Conservation (phyloP, 2,113 vertebrate genomes). For the Cervus canadensis region DNA sequence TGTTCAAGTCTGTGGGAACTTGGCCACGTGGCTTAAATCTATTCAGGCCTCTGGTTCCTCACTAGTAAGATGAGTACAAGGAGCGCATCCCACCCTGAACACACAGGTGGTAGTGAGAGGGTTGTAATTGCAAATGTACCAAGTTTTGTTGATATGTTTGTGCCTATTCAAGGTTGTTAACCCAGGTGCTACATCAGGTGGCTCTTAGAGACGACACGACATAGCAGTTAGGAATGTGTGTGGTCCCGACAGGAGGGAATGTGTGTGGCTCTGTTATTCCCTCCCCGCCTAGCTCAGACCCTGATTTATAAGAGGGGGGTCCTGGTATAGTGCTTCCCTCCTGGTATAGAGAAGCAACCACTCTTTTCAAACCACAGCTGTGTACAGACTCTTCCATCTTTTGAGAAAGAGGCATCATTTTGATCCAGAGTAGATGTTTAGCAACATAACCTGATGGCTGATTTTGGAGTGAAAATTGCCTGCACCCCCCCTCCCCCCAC, state of each 20-base stretch:
- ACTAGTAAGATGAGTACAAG: background rate
- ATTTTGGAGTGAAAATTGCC: background rate
- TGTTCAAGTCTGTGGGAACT: background rate
- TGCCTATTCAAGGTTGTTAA: background rate
- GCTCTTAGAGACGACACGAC: background rate
- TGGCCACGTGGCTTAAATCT: background rate
- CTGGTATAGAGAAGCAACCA: background rate
- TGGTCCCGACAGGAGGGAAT: background rate
- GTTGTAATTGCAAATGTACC: background rate
- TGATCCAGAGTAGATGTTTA: background rate
- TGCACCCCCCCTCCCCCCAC: too few relatives aligned
- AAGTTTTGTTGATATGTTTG: background rate
- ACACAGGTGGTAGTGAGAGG: background rate
- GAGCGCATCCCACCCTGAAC: background rate
- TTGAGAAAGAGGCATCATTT: background rate
- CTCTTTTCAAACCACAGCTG: background rate
- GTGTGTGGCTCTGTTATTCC: background rate
- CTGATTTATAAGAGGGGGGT: background rate
- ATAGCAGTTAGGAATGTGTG: rapidly evolving
- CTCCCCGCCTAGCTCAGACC: background rate
- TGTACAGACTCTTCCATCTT: background rate
- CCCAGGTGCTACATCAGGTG: background rate
- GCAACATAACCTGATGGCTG: background rate
- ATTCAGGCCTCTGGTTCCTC: background rate
- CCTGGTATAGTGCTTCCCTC: background rate